These are phyloP conservation scores for Synaphobranchus kaupii DNA, from an alignment of 2,797 vertebrate species.

Conservation along the genomic window DNA sequence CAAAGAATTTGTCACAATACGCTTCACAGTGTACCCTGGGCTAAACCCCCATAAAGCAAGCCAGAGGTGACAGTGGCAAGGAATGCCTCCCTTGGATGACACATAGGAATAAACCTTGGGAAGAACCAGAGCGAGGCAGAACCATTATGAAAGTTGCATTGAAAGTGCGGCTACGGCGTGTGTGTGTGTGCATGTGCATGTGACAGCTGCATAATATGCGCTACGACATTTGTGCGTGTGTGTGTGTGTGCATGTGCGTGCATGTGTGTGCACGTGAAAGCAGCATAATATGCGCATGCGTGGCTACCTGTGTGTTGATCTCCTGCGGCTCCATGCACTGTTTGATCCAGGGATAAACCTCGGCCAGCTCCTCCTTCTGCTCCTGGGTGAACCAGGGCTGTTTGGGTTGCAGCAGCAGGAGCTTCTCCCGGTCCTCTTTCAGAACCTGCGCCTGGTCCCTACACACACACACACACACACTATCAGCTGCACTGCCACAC, in stretches of 20 bases:
- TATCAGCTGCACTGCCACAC: slow-evolving; percentile 43
- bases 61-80: too few relatives aligned
- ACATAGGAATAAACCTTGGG: too few relatives aligned
- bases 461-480: slow-evolving; percentile 41
- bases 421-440: slow-evolving; percentile 80
- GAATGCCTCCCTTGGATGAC: too few relatives aligned
- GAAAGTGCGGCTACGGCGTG: too few relatives aligned
- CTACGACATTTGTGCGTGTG: not conserved
- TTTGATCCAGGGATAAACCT: slow-evolving; percentile 81
- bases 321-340: slow-evolving; percentile 72
- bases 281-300: not conserved
- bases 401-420: slow-evolving; percentile 69
- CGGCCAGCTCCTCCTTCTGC: slow-evolving; percentile 82
- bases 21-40: too few relatives aligned
- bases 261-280: not conserved
- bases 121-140: too few relatives aligned
- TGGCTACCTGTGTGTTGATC: slow-evolving; percentile 71
- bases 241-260: not conserved
- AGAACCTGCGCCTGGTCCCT: slow-evolving; percentile 80
- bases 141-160: too few relatives aligned
- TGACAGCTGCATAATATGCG: too few relatives aligned
- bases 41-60: too few relatives aligned
- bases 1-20: too few relatives aligned
- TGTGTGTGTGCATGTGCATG: too few relatives aligned
- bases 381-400: slow-evolving; percentile 83